Evolutionary conservation across 2,113 vertebrate species (phyloP).

Genomic region (Ceratotherium simum): DNA sequence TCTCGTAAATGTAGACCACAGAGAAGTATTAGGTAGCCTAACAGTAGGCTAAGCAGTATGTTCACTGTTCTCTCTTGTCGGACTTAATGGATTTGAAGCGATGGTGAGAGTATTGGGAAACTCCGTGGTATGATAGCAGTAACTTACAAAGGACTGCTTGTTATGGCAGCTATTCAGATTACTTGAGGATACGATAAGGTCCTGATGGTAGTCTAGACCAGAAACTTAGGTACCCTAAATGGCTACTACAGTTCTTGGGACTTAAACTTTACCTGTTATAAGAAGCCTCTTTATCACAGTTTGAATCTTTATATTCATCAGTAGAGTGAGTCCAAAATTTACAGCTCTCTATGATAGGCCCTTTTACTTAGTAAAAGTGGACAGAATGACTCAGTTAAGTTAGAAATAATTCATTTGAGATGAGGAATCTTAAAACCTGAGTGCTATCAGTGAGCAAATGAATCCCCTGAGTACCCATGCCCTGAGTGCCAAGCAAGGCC

Average conservation of each 20-base stretch:
- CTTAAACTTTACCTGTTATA: not conserved
- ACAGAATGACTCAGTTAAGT: slow-evolving; percentile 34
- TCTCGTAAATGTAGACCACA: not conserved
- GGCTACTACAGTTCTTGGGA: not conserved
- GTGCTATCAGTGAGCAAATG: not conserved
- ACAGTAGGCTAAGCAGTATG: not conserved
- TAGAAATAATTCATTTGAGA: slow-evolving; percentile 21
- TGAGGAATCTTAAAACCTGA: slow-evolving; percentile 1
- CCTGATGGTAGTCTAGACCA: not conserved
- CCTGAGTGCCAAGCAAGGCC: not conserved
- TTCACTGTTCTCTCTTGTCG: not conserved
- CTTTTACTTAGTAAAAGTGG: not conserved
- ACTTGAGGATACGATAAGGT: not conserved
- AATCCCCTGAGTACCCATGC: too few relatives aligned
- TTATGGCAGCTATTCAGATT: not conserved
- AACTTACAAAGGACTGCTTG: not conserved
- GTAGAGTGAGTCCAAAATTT: not conserved
- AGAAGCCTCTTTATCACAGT: not conserved
- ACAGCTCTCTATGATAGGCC: not conserved
- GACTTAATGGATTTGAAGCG: not conserved
- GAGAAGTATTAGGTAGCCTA: not conserved
- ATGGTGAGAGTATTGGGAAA: not conserved
- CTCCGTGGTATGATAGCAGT: not conserved
- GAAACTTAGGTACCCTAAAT: not conserved
- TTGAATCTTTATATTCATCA: not conserved